phyloP scores from a whole-genome alignment of 2,113 vertebrate genomes.

The Heterocephalus glaber region DNA sequence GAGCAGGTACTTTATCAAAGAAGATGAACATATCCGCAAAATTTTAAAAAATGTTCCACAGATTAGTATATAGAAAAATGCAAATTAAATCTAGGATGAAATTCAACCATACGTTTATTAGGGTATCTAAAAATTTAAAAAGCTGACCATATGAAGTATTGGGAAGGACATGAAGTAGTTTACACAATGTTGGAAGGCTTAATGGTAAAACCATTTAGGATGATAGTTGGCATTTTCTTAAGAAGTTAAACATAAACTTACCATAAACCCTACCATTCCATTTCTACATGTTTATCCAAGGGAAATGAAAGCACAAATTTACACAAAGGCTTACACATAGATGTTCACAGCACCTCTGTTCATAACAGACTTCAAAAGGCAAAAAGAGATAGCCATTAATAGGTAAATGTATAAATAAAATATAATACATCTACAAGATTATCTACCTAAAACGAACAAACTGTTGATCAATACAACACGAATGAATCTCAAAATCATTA shows the following conservation, averaged over 20 bases:
- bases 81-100: conserved; percentile 13
- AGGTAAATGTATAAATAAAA: not conserved
- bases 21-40: not conserved
- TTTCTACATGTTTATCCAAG: not conserved
- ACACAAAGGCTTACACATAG: not conserved
- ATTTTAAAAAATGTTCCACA: not conserved
- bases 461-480: not conserved
- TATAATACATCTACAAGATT: not conserved
- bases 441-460: not conserved
- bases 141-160: not conserved
- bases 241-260: not conserved
- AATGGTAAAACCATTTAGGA: not conserved
- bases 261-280: not conserved
- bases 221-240: not conserved
- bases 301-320: conserved; percentile 5
- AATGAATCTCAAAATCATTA: not conserved
- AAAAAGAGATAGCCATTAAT: not conserved
- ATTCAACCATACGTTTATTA: not conserved
- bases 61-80: not conserved
- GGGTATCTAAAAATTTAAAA: not conserved
- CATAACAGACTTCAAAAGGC: not conserved
- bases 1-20: not conserved
- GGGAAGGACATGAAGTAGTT: not conserved
- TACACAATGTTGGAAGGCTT: not conserved
- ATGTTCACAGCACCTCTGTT: not conserved